A percentile compares a stretch with the other conserved stretches of the same genome.
phyloP scores from a whole-genome alignment of 2,113 vertebrate genomes.

The Thermophis baileyi region DNA sequence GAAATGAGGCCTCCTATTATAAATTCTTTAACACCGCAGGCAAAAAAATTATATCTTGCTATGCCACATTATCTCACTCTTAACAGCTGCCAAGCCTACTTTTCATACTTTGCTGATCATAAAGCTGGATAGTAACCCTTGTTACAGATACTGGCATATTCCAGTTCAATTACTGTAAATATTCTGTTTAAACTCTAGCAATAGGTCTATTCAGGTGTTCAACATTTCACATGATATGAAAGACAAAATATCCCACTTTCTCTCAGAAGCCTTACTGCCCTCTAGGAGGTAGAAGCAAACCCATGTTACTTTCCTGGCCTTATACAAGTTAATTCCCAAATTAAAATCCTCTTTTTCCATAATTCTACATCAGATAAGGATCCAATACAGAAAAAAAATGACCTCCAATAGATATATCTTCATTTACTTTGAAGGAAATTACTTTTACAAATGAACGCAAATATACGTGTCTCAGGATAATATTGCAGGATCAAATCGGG shows the following conservation, averaged over 20 bases:
- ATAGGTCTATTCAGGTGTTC: background rate
- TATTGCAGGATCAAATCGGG: too few species aligned
- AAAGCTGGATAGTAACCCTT: background rate
- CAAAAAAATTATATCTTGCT: background rate
- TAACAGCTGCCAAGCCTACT: background rate
- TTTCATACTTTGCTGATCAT: background rate
- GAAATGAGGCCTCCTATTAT: background rate
- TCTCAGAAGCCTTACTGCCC: background rate
- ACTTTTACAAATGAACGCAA: background rate
- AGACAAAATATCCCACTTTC: background rate
- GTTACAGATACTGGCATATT: background rate
- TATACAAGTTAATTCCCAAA: background rate
- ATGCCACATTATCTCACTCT: background rate
- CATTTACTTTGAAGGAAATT: background rate
- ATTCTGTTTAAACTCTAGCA: background rate
- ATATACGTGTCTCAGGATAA: background rate
- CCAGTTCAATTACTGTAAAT: background rate
- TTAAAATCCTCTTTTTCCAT: background rate
- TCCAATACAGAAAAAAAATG: background rate
- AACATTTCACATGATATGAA: background rate
- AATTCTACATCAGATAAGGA: background rate
- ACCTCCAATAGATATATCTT: background rate
- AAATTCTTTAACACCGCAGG: background rate
- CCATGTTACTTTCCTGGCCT: background rate
- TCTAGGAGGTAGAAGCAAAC: background rate